Evolutionary conservation across 1,140 invertebrate genomes (phyloP).

Genomic region (Holcopasites calliopsidis): DNA sequence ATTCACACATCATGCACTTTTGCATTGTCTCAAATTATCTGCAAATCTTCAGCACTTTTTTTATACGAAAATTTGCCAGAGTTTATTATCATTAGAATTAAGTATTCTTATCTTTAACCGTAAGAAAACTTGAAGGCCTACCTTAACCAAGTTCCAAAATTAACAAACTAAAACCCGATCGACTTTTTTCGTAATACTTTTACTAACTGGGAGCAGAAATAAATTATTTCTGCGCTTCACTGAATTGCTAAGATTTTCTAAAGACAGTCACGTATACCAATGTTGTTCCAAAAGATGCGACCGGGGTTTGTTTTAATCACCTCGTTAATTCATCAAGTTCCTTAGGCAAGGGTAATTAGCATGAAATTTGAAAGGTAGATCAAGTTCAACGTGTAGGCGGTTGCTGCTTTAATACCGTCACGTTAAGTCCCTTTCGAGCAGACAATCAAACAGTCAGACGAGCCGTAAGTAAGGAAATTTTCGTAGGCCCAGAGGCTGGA

Average conservation of each 20-base stretch:
- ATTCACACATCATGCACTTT: no score
- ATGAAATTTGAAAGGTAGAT: slow-evolving; percentile 42
- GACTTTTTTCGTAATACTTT: no score
- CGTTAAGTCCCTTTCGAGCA: slow-evolving; percentile 8
- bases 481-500: not conserved
- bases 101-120: no score
- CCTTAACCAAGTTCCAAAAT: no score
- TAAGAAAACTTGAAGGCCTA: no score
- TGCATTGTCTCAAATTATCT: no score
- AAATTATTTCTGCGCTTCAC: slow-evolving; percentile 3
- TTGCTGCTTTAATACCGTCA: slow-evolving; percentile 6
- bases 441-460: slow-evolving; percentile 27
- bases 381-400: not conserved
- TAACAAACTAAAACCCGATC: no score
- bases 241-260: not conserved
- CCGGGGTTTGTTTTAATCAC: slow-evolving; percentile 16
- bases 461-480: slow-evolving; percentile 35
- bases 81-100: no score
- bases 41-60: no score
- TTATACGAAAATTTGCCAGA: no score
- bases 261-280: not conserved
- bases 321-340: slow-evolving; percentile 30
- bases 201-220: no score
- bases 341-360: slow-evolving; percentile 25
- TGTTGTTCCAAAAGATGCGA: not conserved